Percentiles rank a stretch among this genome's conserved stretches.
Conservation (phyloP, 2,797 vertebrate species). For the Gymnopithys bicolor region DNA sequence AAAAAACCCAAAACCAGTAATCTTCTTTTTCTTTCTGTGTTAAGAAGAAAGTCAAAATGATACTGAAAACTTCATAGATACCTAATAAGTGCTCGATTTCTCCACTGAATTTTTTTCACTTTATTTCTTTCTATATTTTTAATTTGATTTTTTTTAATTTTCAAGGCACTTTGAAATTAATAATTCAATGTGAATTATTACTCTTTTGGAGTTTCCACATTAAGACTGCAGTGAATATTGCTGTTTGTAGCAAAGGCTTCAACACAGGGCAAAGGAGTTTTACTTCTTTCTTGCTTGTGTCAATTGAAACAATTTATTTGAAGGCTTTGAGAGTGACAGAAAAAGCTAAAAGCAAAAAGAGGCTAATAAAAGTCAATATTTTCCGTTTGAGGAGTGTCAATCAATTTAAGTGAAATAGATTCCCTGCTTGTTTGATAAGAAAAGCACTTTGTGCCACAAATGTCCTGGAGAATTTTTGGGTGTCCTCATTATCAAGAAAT, state of each 20-base stretch:
- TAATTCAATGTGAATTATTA: background rate
- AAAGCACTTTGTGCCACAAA: slow-evolving; percentile 28
- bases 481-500: slow-evolving; percentile 32
- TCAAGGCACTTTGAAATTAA: background rate
- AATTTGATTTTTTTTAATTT: background rate
- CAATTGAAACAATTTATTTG: slow-evolving; percentile 34
- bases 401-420: slow-evolving; percentile 45
- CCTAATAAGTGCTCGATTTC: background rate
- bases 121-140: background rate
- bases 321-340: slow-evolving; percentile 14
- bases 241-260: background rate
- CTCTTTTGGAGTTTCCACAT: background rate
- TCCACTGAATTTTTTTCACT: background rate
- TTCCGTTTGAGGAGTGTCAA: slow-evolving; percentile 11
- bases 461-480: slow-evolving; percentile 6
- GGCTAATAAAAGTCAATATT: slow-evolving; percentile 52
- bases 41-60: background rate
- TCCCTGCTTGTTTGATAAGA: background rate
- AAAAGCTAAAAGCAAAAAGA: slow-evolving; percentile 29
- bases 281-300: background rate
- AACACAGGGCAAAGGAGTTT: background rate
- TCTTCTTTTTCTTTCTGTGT: background rate
- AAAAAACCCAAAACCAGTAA: background rate
- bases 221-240: background rate
- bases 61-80: background rate